Evolutionary conservation across 1,140 invertebrate species (phyloP), one percentile per base, ranked within the genome.

Genomic region (Cecropterus lyciades): DNA sequence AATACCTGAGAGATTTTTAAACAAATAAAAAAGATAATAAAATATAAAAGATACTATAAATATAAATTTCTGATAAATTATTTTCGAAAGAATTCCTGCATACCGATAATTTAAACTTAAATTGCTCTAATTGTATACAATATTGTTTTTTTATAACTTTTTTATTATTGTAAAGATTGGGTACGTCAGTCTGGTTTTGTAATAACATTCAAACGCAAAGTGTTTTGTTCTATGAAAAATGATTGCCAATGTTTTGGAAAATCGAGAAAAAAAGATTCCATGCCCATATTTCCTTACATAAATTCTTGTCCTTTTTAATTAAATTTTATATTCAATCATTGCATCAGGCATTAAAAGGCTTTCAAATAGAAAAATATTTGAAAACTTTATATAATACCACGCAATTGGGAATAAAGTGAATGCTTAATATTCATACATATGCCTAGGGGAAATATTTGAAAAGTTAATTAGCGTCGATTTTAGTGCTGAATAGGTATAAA

Each of bases 301-400:
- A 57, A 57, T 30, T 57, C 55, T 45, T 46, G 55, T 57, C 24
- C 55, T 20, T 57, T 57, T 57, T 57, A 57, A 57, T 57, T 57
- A 57, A 57, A 57, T 45, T 14, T 42, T n/a, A 43, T 24, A 42
- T 45, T 57, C 16, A 45, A 46, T 57, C 13, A 56, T 42, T 42
- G 20, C 55, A 14, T 11, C 5, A 13, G 20, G 20, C 55, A 43
- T 27, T 27, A 45, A 45, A 59, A 59, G 43, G 56, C 43, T 27
- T 27, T 59, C 20, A 46, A 59, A 17, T 33, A 13, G 56, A 27
- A 33, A 59, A 59, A 46, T 56, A 48, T 59, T 48, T 59, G 42
- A 59, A 33, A 59, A 43, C 43, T 59, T 59, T 16, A 48, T 59
- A 30, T 59, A 59, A 13, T 59, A 59, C 17, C 55, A 17, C 11